These are phyloP conservation scores for Misgurnus mizolepis DNA, from an alignment of 2,113 vertebrate genomes.

Conservation along the genomic window DNA sequence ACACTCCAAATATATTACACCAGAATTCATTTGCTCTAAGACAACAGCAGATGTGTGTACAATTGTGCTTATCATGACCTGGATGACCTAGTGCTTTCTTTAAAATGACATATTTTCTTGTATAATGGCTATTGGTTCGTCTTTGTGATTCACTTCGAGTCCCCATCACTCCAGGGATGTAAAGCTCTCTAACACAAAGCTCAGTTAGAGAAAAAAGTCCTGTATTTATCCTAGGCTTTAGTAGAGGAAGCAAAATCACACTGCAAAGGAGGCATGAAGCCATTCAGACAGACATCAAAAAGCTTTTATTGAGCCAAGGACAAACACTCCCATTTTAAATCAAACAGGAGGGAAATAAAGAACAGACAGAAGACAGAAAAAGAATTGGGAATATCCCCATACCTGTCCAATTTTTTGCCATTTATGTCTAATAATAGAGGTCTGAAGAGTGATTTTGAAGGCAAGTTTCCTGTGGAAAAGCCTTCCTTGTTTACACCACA, in stretches of 20 bases:
- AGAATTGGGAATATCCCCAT: slow-evolving; percentile 49
- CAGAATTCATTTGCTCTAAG: not conserved
- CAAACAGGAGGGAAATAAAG: slow-evolving; percentile 13
- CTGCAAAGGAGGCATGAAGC: slow-evolving; percentile 18
- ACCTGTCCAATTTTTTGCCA: slow-evolving; percentile 57
- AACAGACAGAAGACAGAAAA: slow-evolving; percentile 42
- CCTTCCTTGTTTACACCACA: not conserved
- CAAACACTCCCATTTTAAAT: slow-evolving; percentile 26
- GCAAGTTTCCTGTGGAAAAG: slow-evolving; percentile 37
- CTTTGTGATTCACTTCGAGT: slow-evolving; percentile 53
- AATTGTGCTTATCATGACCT: not conserved
- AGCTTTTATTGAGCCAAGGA: slow-evolving; percentile 27
- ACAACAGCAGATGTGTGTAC: not conserved
- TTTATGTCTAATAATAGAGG: slow-evolving; percentile 57
- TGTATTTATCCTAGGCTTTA: slow-evolving; percentile 46
- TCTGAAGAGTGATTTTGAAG: slow-evolving; percentile 47
- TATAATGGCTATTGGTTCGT: slow-evolving; percentile 15
- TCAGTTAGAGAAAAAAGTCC: slow-evolving; percentile 16
- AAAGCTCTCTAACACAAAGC: slow-evolving; percentile 28
- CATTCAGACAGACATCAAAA: slow-evolving; percentile 49
- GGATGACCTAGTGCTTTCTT: not conserved
- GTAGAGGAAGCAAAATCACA: slow-evolving; percentile 57
- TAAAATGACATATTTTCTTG: not conserved
- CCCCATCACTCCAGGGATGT: slow-evolving; percentile 33
- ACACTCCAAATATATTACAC: too few relatives aligned